Base-by-base conservation (phyloP, 2,888 invertebrate genomes). In the Oligia fasciuncula region DNA sequence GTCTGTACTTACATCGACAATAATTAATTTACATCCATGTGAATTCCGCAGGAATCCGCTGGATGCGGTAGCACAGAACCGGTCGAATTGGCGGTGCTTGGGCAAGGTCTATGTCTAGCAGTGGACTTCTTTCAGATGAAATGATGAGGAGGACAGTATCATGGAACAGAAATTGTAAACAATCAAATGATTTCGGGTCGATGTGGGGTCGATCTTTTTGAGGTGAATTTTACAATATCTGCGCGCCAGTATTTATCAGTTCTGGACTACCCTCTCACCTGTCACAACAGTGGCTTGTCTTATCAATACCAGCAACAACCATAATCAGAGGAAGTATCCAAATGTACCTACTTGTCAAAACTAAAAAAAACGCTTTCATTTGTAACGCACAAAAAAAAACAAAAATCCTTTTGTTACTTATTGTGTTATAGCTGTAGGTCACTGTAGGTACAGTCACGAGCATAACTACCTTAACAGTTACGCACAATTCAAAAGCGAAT, bases 341-440 rank as follows among this genome's bases (percentile, higher is more conserved):
- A 69, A 49, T 29, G 1, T 46, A 67, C n/a, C n/a, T n/a, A n/a
- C 8, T 67, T 46, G 68, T 67, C 9, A 46, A 67, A 70, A n/a
- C 19, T 49, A 75, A 70, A 62, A 60, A 23, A 14, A 75, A 71
- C 17, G 0, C 8, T 68, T 60, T 51, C 29, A 79, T 78, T 46
- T 35, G 17, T 57, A 29, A 14, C 17, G 11, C 40, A 9, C 35
- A 29, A 46, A 54, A 57, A 29, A 46, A 40, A n/a, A 49, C n/a
- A 49, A 68, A 62, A 19, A 6, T 0, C 5, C 43, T 46, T 35
- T 80, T 62, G 49, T 65, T 69, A 57, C 19, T 72, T 79, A 17
- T 73, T 29, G 35, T 46, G 23, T 60, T 67, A 54, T 35, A 29
- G 23, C 13, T 54, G 46, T 72, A 62, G 35, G 23, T 35, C 11